These are phyloP conservation scores for Anastrepha ludens DNA, from an alignment of 1,140 invertebrate genomes.

Conservation along the genomic window DNA sequence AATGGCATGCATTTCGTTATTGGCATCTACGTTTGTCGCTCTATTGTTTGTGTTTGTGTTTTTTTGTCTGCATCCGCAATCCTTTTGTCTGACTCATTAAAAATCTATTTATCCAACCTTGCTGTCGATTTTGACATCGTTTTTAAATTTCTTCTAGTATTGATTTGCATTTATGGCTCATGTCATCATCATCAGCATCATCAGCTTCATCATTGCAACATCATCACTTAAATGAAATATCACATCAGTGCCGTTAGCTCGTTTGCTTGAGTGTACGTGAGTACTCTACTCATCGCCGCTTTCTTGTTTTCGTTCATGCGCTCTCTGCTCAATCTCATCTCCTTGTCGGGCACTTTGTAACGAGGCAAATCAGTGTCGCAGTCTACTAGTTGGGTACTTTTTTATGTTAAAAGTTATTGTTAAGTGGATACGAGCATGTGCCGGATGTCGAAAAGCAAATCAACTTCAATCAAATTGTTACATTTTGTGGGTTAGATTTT, in stretches of 20 bases:
- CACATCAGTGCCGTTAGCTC: conserved; percentile 8
- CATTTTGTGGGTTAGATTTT: not conserved
- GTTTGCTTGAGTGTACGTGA: not conserved
- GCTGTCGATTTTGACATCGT: conserved; percentile 21
- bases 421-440: not conserved
- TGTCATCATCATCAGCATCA: not conserved
- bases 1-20: not conserved
- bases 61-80: not conserved
- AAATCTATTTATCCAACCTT: conserved; percentile 23
- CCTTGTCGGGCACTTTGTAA: not conserved
- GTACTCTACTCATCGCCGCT: not conserved
- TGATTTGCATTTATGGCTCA: conserved; percentile 20
- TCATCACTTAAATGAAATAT: not conserved
- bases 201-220: not conserved
- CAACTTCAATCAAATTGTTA: not conserved
- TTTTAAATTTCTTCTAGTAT: conserved; percentile 28
- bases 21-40: not conserved
- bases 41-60: not conserved
- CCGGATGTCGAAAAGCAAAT: not conserved
- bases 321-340: not conserved
- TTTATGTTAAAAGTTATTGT: conserved; percentile 35
- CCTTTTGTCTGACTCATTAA: conserved; percentile 24
- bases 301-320: not conserved
- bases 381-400: not conserved
- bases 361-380: not conserved